Base-by-base conservation (phyloP, 2,113 vertebrate genomes). In the Drymodes brunneopygia region DNA sequence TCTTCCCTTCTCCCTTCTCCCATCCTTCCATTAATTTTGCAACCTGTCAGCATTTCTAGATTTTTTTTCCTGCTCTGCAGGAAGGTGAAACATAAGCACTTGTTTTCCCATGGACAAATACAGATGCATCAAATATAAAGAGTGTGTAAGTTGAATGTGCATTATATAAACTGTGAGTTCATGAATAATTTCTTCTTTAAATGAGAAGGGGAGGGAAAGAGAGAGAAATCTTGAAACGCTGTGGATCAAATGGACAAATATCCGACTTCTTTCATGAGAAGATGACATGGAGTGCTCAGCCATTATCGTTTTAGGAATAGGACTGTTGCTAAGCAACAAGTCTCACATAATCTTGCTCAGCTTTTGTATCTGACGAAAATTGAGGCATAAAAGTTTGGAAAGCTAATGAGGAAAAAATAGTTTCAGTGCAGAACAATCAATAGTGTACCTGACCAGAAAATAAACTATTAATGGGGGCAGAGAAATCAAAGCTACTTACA, bases 381-480 rank as follows among this genome's bases (percentile, higher is more conserved):
- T 95, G 94, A 97, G 54, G 85, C 51, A 96, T 96, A 81, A 96
- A 97, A 98, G 95, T 98, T 98, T 97, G 85, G 92, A 96, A 97
- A 98, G 95, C 88, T 98, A 98, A 98, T 97, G 91, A 97, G 96
- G 71, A 93, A 98, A 91, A 97, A 96, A 94, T 93, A 95, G 91
- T 77, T 97, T 97, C 93, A 88, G 83, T 90, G 62, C 47, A 94
- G 94, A 97, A 94, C 12, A 94, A 97, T 98, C 97, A 94, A 97
- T 98, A 97, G 77, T 90, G 81, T 67, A 95, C 85, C 94, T 98
- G 92, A 97, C 91, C 92, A 95, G 97, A 98, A 98, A 98, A 98
- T 92, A 96, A 97, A 97, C 73, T 95, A 81, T 93, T 97, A 97
- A 96, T 92, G 69, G 51, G 22, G 57, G 6, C 47, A 95, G 28